Conservation (phyloP, 2,888 invertebrate genomes). For the Creontiades dilutus region DNA sequence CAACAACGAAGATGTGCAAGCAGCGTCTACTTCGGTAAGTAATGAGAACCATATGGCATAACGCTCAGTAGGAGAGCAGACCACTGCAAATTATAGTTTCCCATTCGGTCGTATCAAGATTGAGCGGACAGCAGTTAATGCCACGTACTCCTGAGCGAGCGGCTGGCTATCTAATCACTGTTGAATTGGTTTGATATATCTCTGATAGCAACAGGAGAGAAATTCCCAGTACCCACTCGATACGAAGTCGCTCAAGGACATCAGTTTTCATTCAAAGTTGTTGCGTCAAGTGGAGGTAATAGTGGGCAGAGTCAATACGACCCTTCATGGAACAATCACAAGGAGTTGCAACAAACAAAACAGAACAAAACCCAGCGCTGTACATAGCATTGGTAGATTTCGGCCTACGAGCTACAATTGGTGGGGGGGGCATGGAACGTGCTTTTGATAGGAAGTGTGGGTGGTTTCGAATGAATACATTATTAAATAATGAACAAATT, state of each 20-base stretch:
- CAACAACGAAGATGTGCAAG: background rate
- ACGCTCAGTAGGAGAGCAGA: background rate
- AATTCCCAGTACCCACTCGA: conserved; percentile 17
- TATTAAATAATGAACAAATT: no score
- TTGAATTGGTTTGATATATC: conserved; percentile 6
- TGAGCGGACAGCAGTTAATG: background rate
- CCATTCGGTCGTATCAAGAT: background rate
- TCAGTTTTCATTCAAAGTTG: background rate
- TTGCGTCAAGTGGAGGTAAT: conserved; percentile 11
- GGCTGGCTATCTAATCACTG: conserved; percentile 3
- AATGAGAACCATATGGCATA: conserved; percentile 23
- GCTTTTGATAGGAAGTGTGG: no score
- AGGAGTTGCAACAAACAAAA: no score
- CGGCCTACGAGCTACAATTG: no score
- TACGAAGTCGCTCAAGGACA: conserved; percentile 10
- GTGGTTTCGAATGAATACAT: no score
- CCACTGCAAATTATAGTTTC: background rate
- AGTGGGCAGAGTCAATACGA: background rate
- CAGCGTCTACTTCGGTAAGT: background rate
- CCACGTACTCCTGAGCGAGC: background rate
- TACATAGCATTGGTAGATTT: no score
- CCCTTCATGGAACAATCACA: background rate
- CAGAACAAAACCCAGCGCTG: no score
- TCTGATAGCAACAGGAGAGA: conserved; percentile 9
- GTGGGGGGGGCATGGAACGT: no score